phyloP scores from a whole-genome alignment of 2,888 invertebrate genomes.

The Diplazon laetatorius region DNA sequence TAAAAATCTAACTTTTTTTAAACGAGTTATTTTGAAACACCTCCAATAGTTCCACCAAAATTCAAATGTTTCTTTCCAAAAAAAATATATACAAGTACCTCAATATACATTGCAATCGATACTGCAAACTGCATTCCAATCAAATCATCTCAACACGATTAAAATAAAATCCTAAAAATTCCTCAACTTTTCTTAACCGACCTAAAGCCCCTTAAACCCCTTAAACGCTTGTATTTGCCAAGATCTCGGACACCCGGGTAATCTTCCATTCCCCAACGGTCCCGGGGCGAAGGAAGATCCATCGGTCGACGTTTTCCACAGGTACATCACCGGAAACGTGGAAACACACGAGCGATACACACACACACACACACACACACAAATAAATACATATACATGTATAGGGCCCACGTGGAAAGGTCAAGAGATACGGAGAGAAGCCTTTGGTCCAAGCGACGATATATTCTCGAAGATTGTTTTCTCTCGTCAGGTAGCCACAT shows the following conservation, averaged over 20 bases:
- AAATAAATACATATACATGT: conserved; percentile 40
- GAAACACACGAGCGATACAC: conserved; percentile 52
- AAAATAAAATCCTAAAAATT: too few species aligned
- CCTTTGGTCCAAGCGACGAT: conserved; percentile 72
- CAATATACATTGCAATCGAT: too few species aligned
- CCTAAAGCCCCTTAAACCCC: too few species aligned
- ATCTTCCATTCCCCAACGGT: conserved; percentile 52
- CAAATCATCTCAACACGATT: too few species aligned
- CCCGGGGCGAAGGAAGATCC: conserved; percentile 55
- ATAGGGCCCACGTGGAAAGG: conserved; percentile 9
- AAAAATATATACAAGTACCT: too few species aligned
- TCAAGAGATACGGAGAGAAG: conserved; percentile 41
- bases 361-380: conserved; percentile 31
- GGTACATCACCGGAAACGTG: conserved; percentile 46
- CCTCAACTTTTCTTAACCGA: too few species aligned
- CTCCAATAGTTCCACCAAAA: too few species aligned
- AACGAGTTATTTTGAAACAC: too few species aligned
- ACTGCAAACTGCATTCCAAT: too few species aligned
- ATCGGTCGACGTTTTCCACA: conserved; percentile 57
- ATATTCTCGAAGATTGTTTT: conserved; percentile 82
- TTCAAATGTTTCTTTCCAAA: too few species aligned
- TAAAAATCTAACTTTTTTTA: too few species aligned
- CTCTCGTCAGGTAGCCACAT: conserved; percentile 83
- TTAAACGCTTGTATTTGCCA: conserved; percentile 51
- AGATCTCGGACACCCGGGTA: conserved; percentile 56